phyloP scores from a whole-genome alignment of 2,113 vertebrate genomes.

The Pao palembangensis region DNA sequence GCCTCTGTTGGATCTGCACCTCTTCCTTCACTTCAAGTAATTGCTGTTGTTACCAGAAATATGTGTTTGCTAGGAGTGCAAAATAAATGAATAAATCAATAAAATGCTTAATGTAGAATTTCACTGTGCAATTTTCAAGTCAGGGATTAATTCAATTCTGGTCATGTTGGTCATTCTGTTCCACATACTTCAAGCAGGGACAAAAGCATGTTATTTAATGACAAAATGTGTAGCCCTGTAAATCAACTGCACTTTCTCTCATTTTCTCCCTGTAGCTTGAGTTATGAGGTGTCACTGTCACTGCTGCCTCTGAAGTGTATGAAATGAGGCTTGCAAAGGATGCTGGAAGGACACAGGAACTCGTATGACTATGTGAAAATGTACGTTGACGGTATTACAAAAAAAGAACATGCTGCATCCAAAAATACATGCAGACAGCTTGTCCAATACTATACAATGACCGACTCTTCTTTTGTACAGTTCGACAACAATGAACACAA shows the following conservation, averaged over 20 bases:
- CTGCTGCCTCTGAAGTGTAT: slow-evolving; percentile 58
- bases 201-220: no score
- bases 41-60: not conserved
- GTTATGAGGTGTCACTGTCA: slow-evolving; percentile 56
- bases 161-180: no score
- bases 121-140: no score
- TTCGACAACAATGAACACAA: slow-evolving; percentile 26
- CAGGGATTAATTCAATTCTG: no score
- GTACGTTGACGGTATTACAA: not conserved
- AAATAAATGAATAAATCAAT: not conserved
- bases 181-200: no score
- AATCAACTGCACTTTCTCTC: not conserved
- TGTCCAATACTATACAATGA: not conserved
- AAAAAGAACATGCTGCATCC: not conserved
- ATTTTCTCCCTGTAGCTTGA: slow-evolving; percentile 35
- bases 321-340: slow-evolving; percentile 18
- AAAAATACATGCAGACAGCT: not conserved
- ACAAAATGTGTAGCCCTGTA: not conserved
- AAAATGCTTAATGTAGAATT: not conserved
- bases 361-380: not conserved
- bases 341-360: slow-evolving; percentile 4
- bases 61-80: no score
- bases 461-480: slow-evolving; percentile 3
- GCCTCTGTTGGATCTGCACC: not conserved
- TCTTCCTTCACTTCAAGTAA: not conserved